A percentile compares a stretch with the other conserved stretches of the same genome.
Conservation (phyloP, 2,888 invertebrate species). For the Agriopis marginaria region DNA sequence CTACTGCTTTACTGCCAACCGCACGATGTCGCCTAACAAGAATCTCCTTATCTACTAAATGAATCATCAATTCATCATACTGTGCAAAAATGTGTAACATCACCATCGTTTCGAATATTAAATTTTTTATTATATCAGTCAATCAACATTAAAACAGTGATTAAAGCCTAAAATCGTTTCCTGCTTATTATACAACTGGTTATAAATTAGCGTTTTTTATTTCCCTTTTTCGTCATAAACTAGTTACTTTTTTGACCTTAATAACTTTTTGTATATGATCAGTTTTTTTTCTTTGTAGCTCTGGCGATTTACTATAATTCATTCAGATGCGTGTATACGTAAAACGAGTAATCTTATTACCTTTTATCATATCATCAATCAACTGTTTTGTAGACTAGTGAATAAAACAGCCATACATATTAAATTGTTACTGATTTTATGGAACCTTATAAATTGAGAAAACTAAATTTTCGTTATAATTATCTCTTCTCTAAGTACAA, state of each 20-base stretch:
- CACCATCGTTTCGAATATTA: background rate
- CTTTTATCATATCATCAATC: background rate
- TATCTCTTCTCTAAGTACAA: too few species aligned
- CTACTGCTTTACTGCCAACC: too few species aligned
- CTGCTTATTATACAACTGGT: background rate
- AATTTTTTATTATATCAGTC: too few species aligned
- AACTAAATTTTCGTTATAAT: too few species aligned
- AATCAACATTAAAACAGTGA: background rate
- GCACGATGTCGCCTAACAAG: too few species aligned
- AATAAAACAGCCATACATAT: conserved; percentile 1
- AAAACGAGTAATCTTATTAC: conserved; percentile 2
- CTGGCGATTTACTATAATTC: background rate
- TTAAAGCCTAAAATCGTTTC: background rate
- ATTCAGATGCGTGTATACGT: background rate
- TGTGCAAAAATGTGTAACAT: background rate
- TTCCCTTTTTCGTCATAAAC: background rate
- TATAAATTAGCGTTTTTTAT: conserved; percentile 1
- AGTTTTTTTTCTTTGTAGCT: conserved; percentile 1
- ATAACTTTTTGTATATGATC: conserved; percentile 3
- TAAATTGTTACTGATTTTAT: background rate
- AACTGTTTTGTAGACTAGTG: background rate
- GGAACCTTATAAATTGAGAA: background rate
- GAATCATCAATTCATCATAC: too few species aligned
- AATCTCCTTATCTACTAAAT: too few species aligned
- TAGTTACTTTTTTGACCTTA: conserved; percentile 4